Conservation (phyloP, 2,888 invertebrate genomes). For the Sesamia inferens region DNA sequence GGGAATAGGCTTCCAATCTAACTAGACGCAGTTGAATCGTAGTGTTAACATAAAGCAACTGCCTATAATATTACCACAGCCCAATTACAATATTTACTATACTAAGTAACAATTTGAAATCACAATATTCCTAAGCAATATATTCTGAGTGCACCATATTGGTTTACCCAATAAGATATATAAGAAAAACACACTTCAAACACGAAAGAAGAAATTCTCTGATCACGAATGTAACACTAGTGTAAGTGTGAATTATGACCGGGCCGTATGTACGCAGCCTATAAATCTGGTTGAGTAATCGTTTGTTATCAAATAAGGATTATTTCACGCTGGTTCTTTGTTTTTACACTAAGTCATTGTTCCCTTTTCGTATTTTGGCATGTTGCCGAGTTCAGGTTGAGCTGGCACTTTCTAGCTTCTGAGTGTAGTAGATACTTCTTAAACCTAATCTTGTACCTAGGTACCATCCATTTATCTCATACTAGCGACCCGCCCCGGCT, state of each 20-base stretch:
- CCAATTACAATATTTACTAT: not conserved
- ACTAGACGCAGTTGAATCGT: not conserved
- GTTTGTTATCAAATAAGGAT: conserved; percentile 54
- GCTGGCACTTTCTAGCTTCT: conserved; percentile 2
- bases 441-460: not conserved
- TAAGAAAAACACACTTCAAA: conserved; percentile 46
- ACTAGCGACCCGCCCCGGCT: too few species aligned
- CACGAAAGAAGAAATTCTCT: conserved; percentile 53
- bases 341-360: conserved; percentile 34
- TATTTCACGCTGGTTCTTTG: conserved; percentile 37
- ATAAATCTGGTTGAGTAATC: conserved; percentile 53
- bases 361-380: conserved; percentile 37
- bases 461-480: too few species aligned
- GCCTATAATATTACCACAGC: not conserved
- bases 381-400: conserved; percentile 13
- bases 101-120: not conserved
- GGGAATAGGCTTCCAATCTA: not conserved
- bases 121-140: not conserved
- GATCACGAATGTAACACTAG: conserved; percentile 47
- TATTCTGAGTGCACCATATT: not conserved
- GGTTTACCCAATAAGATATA: not conserved
- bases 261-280: conserved; percentile 23
- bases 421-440: not conserved
- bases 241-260: conserved; percentile 55
- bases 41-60: not conserved